Conservation (phyloP, 2,113 vertebrate species). For the Lepus europaeus region DNA sequence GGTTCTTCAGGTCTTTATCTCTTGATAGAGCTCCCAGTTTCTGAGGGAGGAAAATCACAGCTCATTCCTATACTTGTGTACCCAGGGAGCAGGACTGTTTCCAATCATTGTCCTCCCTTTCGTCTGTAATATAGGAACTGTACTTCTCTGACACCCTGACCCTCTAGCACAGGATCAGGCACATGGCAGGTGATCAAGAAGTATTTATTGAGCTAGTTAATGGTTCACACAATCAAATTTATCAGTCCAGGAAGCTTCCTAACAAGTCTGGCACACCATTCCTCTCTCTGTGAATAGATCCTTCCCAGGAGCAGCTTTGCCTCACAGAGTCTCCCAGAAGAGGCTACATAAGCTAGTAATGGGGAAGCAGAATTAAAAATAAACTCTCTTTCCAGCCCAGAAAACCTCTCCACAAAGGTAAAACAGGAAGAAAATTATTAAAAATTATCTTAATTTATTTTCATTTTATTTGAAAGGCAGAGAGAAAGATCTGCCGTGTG, state of each 20-base stretch:
- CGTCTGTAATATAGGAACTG: neutral
- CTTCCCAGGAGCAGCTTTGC: neutral
- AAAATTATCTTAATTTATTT: too few relatives aligned
- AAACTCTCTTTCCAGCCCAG: neutral
- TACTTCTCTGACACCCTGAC: neutral
- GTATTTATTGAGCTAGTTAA: slow-evolving; percentile 1
- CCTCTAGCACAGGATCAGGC: neutral
- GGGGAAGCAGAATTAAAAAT: neutral
- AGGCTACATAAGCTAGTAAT: neutral
- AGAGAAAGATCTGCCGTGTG: too few relatives aligned
- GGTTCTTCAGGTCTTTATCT: neutral
- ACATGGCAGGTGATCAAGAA: neutral
- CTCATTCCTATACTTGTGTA: neutral
- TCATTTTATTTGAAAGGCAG: too few relatives aligned
- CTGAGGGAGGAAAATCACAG: neutral
- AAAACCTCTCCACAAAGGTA: neutral
- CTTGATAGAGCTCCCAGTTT: neutral
- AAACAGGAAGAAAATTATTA: neutral
- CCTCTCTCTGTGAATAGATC: neutral
- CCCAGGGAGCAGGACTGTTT: neutral
- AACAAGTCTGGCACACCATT: neutral
- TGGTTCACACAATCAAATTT: neutral
- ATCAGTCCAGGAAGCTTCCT: neutral
- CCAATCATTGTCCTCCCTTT: neutral
- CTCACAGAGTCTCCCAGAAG: neutral